Percentiles rank a stretch among this genome's conserved stretches.
Conservation (phyloP, 2,888 invertebrate species). For the Encarsia formosa region DNA sequence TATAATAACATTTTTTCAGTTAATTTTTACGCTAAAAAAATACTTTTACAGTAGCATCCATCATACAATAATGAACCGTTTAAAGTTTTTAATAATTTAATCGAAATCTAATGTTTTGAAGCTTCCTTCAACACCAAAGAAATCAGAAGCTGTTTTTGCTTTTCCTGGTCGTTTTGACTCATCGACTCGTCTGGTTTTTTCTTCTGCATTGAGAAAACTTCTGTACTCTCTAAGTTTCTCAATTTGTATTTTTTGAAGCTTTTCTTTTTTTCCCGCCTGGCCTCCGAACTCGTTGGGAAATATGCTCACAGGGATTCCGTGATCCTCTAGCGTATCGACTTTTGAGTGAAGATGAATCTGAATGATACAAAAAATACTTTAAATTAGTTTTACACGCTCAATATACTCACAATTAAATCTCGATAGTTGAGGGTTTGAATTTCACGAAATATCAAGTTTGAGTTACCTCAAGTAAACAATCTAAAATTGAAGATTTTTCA, state of each 20-base stretch:
- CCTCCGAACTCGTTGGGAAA: conserved; percentile 66
- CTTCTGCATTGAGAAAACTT: conserved; percentile 50
- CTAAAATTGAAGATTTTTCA: conserved; percentile 69
- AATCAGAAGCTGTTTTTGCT: conserved; percentile 59
- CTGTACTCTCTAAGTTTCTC: conserved; percentile 43
- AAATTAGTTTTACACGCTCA: no score
- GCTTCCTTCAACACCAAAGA: conserved; percentile 67
- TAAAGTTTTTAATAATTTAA: conserved; percentile 42
- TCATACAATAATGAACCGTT: conserved; percentile 42
- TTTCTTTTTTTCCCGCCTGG: conserved; percentile 47
- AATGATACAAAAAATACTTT: conserved; percentile 48
- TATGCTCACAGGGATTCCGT: conserved; percentile 55
- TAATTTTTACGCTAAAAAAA: neutral
- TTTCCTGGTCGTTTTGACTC: conserved; percentile 63
- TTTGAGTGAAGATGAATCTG: conserved; percentile 54
- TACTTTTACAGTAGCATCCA: neutral
- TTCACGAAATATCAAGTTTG: conserved; percentile 69
- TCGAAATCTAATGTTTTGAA: conserved; percentile 72
- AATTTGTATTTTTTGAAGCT: conserved; percentile 36
- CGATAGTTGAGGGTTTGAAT: conserved; percentile 65
- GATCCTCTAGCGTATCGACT: conserved; percentile 53
- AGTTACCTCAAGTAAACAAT: conserved; percentile 65
- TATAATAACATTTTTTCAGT: no score
- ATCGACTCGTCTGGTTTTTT: conserved; percentile 57
- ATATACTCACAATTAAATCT: conserved; percentile 65